phyloP scores from a whole-genome alignment of 2,113 vertebrate species.

The Albula glossodonta region DNA sequence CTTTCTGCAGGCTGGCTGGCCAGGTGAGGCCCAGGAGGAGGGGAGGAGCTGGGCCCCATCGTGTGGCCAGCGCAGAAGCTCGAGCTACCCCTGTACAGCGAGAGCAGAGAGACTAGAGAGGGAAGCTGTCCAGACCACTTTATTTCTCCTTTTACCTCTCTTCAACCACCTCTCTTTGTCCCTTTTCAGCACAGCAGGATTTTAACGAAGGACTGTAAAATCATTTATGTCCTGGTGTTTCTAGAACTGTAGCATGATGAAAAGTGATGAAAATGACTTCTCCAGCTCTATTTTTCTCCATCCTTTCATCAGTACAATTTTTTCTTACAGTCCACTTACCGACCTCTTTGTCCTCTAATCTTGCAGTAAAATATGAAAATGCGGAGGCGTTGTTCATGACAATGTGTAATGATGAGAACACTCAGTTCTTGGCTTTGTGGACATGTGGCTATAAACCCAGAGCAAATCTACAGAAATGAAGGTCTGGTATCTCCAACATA shows the following conservation, averaged over 20 bases:
- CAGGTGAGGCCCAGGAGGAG: not conserved
- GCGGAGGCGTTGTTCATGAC: not conserved
- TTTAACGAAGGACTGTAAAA: conserved; percentile 26
- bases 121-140: conserved; percentile 17
- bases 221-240: not conserved
- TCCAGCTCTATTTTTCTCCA: too few relatives aligned
- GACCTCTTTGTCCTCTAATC: not conserved
- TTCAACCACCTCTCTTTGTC: not conserved
- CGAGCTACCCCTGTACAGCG: not conserved
- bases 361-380: not conserved
- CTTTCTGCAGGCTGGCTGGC: not conserved
- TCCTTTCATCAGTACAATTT: not conserved
- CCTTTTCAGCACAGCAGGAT: conserved; percentile 16
- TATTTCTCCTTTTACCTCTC: conserved; percentile 10
- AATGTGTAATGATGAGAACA: not conserved
- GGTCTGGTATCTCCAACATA: not conserved
- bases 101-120: not conserved
- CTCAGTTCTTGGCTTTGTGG: not conserved
- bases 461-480: not conserved
- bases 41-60: not conserved
- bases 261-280: not conserved
- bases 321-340: not conserved
- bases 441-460: not conserved
- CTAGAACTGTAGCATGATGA: not conserved
- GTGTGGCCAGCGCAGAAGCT: not conserved